Evolutionary conservation across 2,797 vertebrate genomes (phyloP), one percentile per base, ranked within the genome.

Genomic region (Pyrocephalus nanus): DNA sequence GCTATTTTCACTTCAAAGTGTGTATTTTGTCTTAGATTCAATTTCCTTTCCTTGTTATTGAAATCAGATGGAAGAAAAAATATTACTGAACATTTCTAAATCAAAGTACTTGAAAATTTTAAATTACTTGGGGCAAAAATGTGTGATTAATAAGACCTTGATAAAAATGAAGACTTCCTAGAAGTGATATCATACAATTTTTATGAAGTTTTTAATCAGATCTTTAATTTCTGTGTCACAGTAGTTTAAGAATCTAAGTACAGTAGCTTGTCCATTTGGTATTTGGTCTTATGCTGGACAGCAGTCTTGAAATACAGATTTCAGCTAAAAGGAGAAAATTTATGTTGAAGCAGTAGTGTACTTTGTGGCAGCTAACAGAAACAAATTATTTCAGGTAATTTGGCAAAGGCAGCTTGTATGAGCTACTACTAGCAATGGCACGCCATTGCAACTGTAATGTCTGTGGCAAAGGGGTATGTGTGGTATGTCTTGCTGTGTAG

Each of bases 311-410:
- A 89, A 62, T 48, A 43, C 5, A 43, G 15, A 54, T 66, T 70
- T 82, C 45, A 88, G 8, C 12, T 51, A 48, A 36, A 50, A 72
- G 43, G 17, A 18, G 6, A 58, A 86, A 73, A 60, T 40, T 32
- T 72, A 5, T 5, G 0, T 61, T 66, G 50, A 38, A 3, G 23
- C 0, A 0, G 9, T 50, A 10, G 2, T 47, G 15, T 79, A 54
- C 8, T 64, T 15, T 40, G 21, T 21, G 23, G 18, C 36, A 87
- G 16, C 40, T 82, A 58, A 32, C 9, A 78, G 40, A 81, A 72
- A 54, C 15, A 69, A 88, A 42, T 67, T 65, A 13, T 8, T 69
- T 66, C 0, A 3, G 1, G 9, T 76, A 38, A 43, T 75, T 82
- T 82, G 32, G 8, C 20, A 87, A 85, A 87, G 12, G 40, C n/a